Evolutionary conservation across 2,888 invertebrate genomes (phyloP), one percentile per base, ranked within the genome.

Genomic region (Phanerotoma sp.): DNA sequence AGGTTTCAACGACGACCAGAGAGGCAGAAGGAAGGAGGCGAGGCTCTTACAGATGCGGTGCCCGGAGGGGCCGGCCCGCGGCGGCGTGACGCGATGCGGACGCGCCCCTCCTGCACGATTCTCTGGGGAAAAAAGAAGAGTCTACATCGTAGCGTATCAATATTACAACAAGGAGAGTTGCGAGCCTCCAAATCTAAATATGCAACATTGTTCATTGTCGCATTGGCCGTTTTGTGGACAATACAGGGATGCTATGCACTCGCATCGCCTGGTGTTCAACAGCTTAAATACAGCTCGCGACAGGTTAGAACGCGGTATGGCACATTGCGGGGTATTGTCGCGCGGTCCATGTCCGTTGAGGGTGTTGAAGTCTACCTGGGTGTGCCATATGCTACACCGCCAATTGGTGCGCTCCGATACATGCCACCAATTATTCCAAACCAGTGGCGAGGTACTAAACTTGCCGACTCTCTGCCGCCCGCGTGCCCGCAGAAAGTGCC

Each of bases 381-480:
- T 59, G 91, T 96, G 65, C 95, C 94, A 37, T 96, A 95, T 80
- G 96, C 95, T 33, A 92, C 94, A 61, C 90, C 95, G 60, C 94
- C 94, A 10, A 83, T 91, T 64, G 93, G 93, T 66, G 88, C 91
- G 73, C 84, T 96, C 70, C 88, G 96, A 75, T 96, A 94, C 79
- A 94, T 95, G 93, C 94, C 95, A 59, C 95, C 96, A 64, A 93
- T 93, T 75, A 92, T 92, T 55, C 93, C 94, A 58, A 90, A 91
- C 64, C 86, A 89, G 79, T 93, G 94, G 94, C 85, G 87, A 57
- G 87, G 86, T 69, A 86, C 87, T 65, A 86, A 88, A 55, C 80
- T 87, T 72, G 92, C 92, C 64, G 91, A 92, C 79, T 84, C 87
- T 62, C 86, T 88, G 77, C 88, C 90, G 47, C 87, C 93, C 11